phyloP scores from a whole-genome alignment of 1,140 invertebrate species.

The Triops cancriformis region DNA sequence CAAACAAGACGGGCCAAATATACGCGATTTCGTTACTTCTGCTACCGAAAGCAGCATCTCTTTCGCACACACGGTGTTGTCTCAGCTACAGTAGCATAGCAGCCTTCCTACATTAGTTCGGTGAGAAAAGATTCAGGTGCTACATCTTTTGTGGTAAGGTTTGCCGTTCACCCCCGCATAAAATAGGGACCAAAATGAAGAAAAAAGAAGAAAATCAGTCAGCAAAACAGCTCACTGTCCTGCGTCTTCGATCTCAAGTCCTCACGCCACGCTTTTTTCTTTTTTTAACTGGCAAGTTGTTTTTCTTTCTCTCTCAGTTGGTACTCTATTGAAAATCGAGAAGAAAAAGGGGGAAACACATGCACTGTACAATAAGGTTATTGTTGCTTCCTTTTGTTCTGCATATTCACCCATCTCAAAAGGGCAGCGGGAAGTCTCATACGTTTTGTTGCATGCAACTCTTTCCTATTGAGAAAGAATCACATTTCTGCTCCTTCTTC shows the following conservation, averaged over 20 bases:
- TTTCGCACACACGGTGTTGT: neutral
- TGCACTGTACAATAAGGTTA: neutral
- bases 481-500: neutral
- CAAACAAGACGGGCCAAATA: neutral
- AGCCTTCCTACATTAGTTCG: neutral
- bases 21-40: neutral
- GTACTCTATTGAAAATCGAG: neutral
- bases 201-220: neutral
- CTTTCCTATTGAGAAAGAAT: neutral
- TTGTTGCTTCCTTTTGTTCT: neutral
- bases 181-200: neutral
- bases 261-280: neutral
- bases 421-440: neutral
- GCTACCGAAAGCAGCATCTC: neutral
- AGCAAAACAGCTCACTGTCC: slow-evolving; percentile 13
- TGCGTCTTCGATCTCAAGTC: neutral
- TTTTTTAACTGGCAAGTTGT: neutral
- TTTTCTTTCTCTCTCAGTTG: neutral
- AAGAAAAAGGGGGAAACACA: neutral
- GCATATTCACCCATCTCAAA: slow-evolving; percentile 1
- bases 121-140: slow-evolving; percentile 13
- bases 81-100: neutral
- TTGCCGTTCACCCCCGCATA: neutral
- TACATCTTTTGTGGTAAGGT: neutral
- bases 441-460: neutral